Conservation (phyloP, 1,140 invertebrate genomes). For the Conus betulinus region DNA sequence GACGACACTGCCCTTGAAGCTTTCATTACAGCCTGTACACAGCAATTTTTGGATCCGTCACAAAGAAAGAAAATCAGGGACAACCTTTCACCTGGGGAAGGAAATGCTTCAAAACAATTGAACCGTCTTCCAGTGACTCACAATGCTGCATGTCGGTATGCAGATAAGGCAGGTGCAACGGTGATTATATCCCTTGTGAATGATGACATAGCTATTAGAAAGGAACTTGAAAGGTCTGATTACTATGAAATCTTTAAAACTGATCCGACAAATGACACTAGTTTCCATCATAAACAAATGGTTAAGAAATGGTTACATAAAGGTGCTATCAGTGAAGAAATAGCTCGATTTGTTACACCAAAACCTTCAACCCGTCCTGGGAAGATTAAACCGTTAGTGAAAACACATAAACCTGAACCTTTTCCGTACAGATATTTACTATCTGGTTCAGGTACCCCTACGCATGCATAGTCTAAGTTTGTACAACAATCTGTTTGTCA, state of each 20-base stretch:
- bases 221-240: not conserved
- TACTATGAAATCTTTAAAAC: not conserved
- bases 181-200: too few species aligned
- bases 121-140: too few species aligned
- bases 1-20: too few species aligned
- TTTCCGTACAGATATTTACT: not conserved
- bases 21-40: too few species aligned
- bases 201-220: too few species aligned
- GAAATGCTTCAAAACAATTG: too few species aligned
- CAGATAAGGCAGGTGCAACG: too few species aligned
- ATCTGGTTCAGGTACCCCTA: not conserved
- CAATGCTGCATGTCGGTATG: too few species aligned
- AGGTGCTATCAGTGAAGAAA: not conserved
- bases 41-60: too few species aligned
- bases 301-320: not conserved
- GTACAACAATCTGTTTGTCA: not conserved
- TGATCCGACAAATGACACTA: not conserved
- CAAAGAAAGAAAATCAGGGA: too few species aligned
- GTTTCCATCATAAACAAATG: not conserved
- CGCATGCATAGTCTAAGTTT: not conserved
- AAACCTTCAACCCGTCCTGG: not conserved
- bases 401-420: not conserved
- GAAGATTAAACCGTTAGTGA: not conserved
- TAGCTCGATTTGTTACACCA: not conserved
- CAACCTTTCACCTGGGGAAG: too few species aligned